Evolutionary conservation across 2,888 invertebrate species (phyloP).

Genomic region (Papilio gigon): DNA sequence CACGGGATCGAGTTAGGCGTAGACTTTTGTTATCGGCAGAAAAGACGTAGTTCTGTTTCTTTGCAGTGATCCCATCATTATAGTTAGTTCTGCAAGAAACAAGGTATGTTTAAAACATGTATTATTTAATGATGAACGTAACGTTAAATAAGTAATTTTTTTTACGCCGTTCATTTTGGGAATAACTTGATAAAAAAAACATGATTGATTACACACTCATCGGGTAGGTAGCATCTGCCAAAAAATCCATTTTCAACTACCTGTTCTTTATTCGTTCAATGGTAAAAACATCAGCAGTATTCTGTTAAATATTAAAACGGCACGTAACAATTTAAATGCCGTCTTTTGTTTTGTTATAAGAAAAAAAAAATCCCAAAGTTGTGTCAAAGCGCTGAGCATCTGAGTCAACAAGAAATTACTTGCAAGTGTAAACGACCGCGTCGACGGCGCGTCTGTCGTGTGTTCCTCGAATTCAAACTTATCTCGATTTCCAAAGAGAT

Average conservation of each 20-base stretch:
- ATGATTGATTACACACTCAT: conserved; percentile 12
- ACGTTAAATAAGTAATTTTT: background rate
- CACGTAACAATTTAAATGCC: conserved; percentile 8
- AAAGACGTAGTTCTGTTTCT: too few species aligned
- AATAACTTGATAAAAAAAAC: conserved; percentile 20
- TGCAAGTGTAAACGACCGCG: conserved; percentile 41
- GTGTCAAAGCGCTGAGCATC: conserved; percentile 20
- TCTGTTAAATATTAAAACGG: background rate
- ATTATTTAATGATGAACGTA: background rate
- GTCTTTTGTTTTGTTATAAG: conserved; percentile 15
- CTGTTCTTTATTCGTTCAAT: background rate
- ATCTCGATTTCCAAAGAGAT: conserved; percentile 38
- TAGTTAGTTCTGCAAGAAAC: background rate
- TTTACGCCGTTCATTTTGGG: background rate
- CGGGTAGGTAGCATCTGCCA: background rate
- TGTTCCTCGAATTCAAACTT: conserved; percentile 35
- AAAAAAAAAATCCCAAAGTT: conserved; percentile 20
- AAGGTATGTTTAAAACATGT: too few species aligned
- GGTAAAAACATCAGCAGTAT: background rate
- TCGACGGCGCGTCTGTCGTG: conserved; percentile 32
- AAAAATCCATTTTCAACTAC: background rate
- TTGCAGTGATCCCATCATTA: too few species aligned
- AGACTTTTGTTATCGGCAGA: too few species aligned
- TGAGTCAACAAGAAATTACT: conserved; percentile 37
- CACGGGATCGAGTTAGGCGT: too few species aligned